Conservation (phyloP, 2,113 vertebrate genomes). For the Eptesicus fuscus region DNA sequence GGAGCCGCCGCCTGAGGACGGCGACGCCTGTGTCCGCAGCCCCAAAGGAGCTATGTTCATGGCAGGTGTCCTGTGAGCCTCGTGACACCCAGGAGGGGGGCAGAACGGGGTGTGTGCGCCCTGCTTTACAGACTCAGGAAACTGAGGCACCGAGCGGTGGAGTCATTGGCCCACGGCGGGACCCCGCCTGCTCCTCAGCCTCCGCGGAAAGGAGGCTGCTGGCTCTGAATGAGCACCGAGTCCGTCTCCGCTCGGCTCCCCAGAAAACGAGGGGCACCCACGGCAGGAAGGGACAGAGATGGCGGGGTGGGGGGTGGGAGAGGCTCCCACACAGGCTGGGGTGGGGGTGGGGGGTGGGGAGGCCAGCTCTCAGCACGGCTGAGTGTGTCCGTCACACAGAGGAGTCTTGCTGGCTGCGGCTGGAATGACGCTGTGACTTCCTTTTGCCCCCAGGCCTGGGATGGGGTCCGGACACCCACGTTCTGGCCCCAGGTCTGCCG, state of each 20-base stretch:
- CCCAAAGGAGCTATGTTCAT: fast-evolving
- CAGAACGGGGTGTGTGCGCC: neutral
- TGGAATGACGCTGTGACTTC: neutral
- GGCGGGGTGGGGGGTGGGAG: neutral
- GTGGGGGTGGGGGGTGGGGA: neutral
- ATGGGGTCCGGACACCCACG: neutral
- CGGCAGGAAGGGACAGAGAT: neutral
- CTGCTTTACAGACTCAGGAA: constrained; percentile 10
- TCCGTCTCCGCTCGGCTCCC: neutral
- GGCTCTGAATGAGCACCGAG: neutral
- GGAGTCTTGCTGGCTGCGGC: neutral
- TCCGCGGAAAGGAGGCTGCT: neutral
- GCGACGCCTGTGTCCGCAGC: neutral
- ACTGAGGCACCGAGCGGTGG: neutral
- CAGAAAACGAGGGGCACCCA: neutral
- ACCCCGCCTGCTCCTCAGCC: no score
- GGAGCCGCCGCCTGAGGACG: neutral
- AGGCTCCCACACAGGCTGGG: neutral
- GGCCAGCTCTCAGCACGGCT: neutral
- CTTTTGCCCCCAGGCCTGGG: neutral
- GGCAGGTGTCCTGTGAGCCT: neutral
- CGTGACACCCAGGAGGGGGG: neutral
- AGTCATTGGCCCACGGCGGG: no score
- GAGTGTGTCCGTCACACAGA: neutral
- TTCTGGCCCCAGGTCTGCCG: neutral